Conservation (phyloP, 2,888 invertebrate species). For the Watsonalla cultraria region DNA sequence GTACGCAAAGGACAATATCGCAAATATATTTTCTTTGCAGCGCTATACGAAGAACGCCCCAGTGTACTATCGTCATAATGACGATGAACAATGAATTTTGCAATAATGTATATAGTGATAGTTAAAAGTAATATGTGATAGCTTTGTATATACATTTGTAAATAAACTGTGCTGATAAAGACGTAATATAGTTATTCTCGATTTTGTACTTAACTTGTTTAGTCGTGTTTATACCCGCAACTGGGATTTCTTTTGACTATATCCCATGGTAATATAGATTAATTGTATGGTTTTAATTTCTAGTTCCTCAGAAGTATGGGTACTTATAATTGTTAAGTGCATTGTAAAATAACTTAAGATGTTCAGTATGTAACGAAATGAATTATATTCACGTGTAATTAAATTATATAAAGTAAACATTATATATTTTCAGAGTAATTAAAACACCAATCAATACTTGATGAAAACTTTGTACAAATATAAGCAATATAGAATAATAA, state of each 20-base stretch:
- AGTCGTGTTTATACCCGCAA: constrained; percentile 44
- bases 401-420: constrained; percentile 40
- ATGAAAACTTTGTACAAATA: constrained; percentile 77
- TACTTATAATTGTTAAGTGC: constrained; percentile 49
- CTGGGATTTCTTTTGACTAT: constrained; percentile 34
- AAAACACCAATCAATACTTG: constrained; percentile 76
- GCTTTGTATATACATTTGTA: constrained; percentile 75
- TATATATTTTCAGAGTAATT: constrained; percentile 64
- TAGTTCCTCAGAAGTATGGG: constrained; percentile 61
- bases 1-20: constrained; percentile 61
- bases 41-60: constrained; percentile 44
- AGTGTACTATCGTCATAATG: constrained; percentile 49
- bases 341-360: constrained; percentile 52
- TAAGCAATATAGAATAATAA: constrained; percentile 73
- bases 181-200: constrained; percentile 52
- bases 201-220: constrained; percentile 71
- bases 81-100: constrained; percentile 55
- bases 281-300: constrained; percentile 48
- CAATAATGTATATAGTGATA: constrained; percentile 78
- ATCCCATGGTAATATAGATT: constrained; percentile 32
- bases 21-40: constrained; percentile 56
- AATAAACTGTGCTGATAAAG: constrained; percentile 65
- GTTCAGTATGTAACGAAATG: constrained; percentile 46
- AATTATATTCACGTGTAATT: constrained; percentile 45
- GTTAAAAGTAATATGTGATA: constrained; percentile 76